A percentile compares a stretch with the other conserved stretches of the same genome.
Conservation (phyloP, 2,113 vertebrate genomes). For the Poecilia latipinna region DNA sequence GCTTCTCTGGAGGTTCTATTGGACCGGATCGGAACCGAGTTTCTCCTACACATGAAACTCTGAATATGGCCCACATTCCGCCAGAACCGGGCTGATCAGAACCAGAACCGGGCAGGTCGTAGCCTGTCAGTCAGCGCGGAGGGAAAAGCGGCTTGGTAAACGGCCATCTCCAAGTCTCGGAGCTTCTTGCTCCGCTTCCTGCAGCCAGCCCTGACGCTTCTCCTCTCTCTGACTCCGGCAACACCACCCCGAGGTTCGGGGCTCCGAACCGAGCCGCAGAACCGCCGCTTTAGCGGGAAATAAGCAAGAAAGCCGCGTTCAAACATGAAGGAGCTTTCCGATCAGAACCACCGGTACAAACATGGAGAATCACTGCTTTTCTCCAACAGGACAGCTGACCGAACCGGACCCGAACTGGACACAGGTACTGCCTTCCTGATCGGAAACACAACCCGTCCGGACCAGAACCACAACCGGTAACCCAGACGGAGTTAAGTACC, state of each 20-base stretch:
- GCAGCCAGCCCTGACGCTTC: too few relatives aligned
- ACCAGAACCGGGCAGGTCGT: conserved; percentile 28
- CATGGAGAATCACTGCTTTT: conserved; percentile 17
- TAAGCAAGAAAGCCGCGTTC: too few relatives aligned
- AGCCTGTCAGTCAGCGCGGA: too few relatives aligned
- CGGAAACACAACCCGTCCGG: background rate
- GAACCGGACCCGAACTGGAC: background rate
- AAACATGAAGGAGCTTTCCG: conserved; percentile 63
- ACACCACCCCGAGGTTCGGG: background rate
- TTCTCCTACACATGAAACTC: too few relatives aligned
- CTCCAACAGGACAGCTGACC: conserved; percentile 7
- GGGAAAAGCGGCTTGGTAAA: too few relatives aligned
- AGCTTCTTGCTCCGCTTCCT: too few relatives aligned
- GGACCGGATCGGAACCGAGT: too few relatives aligned
- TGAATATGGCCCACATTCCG: background rate
- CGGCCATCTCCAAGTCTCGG: too few relatives aligned
- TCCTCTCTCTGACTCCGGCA: background rate
- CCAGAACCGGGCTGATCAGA: too few relatives aligned
- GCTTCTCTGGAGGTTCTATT: too few relatives aligned
- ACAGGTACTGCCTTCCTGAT: background rate
- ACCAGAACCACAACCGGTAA: conserved; percentile 2
- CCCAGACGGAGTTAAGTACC: conserved; percentile 50
- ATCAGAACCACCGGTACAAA: conserved; percentile 69
- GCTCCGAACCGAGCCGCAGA: background rate
- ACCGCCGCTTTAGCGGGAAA: background rate